Conservation (phyloP, 2,113 vertebrate genomes). For the Eudyptes chrysolophus region DNA sequence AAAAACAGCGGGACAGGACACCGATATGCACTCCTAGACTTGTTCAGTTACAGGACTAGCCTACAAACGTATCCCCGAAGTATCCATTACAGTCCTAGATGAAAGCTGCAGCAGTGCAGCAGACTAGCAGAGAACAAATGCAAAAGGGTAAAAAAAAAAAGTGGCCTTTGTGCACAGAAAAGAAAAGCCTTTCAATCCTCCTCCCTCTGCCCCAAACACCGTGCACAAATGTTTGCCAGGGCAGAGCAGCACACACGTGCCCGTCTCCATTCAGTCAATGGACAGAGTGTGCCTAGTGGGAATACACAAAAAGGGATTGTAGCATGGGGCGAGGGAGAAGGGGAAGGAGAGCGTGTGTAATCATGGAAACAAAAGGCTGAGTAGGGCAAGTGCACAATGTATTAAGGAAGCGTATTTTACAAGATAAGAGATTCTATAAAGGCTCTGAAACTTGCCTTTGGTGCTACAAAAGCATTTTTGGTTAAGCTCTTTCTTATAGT, state of each 20-base stretch:
- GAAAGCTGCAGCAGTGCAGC: background rate
- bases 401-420: background rate
- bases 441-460: background rate
- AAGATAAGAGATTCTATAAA: background rate
- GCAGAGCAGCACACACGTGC: background rate
- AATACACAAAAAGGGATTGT: background rate
- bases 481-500: background rate
- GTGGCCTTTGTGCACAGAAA: background rate
- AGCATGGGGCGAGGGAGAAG: background rate
- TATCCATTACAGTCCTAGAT: background rate
- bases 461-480: background rate
- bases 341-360: background rate
- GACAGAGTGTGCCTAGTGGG: background rate
- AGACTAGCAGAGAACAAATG: background rate
- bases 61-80: background rate
- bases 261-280: background rate
- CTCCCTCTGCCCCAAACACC: fast-evolving
- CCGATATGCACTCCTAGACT: background rate
- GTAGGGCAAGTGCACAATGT: background rate
- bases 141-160: background rate
- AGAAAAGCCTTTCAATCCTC: background rate
- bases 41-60: background rate
- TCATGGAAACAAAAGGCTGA: background rate
- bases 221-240: background rate
- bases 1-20: background rate